Percentiles rank a stretch among this genome's conserved stretches.
These are phyloP conservation scores for Odontomachus brunneus DNA, from an alignment of 1,140 invertebrate species.

Conservation along the genomic window DNA sequence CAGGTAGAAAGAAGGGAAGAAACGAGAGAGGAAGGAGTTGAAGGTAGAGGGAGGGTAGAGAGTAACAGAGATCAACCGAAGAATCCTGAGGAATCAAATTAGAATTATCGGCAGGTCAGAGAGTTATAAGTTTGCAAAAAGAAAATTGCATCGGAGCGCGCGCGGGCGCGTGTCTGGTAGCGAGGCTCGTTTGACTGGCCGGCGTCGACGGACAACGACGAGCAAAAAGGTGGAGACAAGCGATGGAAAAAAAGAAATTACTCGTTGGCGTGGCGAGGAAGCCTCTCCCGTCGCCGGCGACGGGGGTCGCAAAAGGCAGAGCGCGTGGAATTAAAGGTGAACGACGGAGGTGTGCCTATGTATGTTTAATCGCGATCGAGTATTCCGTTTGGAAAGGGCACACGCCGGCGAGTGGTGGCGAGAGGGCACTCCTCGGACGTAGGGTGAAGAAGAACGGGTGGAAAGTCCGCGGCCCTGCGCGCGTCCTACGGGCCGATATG, in stretches of 20 bases:
- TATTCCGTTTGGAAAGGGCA: constrained; percentile 82
- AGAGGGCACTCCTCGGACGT: constrained; percentile 36
- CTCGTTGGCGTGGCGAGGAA: constrained; percentile 32
- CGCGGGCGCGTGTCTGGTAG: no score
- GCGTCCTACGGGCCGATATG: constrained; percentile 71
- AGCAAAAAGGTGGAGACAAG: neutral
- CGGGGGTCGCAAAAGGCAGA: constrained; percentile 63
- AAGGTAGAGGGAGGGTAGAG: neutral
- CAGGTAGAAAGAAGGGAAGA: neutral
- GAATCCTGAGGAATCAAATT: neutral
- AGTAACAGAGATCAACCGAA: neutral
- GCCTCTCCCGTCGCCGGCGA: neutral
- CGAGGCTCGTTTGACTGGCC: neutral
- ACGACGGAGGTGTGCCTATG: constrained; percentile 80
- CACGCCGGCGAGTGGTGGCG: constrained; percentile 30
- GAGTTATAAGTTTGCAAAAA: neutral
- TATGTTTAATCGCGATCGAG: constrained; percentile 84
- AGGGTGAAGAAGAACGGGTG: constrained; percentile 35
- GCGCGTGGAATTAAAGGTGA: constrained; percentile 76
- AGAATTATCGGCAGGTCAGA: neutral
- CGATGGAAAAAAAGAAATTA: constrained; percentile 41
- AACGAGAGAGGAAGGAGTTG: neutral
- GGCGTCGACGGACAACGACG: neutral
- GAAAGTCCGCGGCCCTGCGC: constrained; percentile 53
- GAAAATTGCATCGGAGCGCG: constrained; percentile 18